Evolutionary conservation across 2,113 vertebrate species (phyloP).

Genomic region (Chunga burmeisteri): DNA sequence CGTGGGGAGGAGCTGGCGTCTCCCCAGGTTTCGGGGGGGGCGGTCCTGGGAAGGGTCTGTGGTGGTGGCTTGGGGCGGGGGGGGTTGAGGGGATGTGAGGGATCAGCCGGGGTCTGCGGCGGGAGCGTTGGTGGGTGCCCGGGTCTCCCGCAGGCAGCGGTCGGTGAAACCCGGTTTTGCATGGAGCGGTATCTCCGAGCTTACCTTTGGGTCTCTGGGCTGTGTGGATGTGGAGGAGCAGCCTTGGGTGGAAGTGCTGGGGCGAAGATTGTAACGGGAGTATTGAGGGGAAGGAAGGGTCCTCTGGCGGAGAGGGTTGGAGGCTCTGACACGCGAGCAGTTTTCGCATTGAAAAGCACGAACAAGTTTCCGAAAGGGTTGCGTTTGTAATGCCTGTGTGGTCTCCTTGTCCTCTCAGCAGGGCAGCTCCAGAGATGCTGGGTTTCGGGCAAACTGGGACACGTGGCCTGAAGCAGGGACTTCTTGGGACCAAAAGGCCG

Average conservation of each 20-base stretch:
- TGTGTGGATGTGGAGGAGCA: background rate
- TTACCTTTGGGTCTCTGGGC: background rate
- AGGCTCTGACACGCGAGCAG: background rate
- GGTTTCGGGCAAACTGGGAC: background rate
- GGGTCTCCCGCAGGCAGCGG: background rate
- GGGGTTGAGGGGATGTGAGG: background rate
- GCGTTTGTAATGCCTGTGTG: accelerated
- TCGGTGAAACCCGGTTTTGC: background rate
- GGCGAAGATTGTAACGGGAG: too few species aligned
- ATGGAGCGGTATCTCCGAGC: background rate
- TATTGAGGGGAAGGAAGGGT: too few species aligned
- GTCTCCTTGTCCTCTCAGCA: background rate
- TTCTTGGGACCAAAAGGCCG: background rate
- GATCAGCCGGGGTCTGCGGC: background rate
- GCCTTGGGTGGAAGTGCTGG: background rate
- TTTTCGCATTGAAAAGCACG: background rate
- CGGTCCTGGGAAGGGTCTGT: background rate
- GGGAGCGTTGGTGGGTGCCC: background rate
- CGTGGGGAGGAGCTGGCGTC: too few species aligned
- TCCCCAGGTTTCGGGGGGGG: too few species aligned
- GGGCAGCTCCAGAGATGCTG: background rate
- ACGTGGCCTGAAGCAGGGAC: background rate
- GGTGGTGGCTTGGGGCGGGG: background rate
- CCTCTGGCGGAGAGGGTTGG: too few species aligned
- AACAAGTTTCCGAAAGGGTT: accelerated